Conservation (phyloP, 2,113 vertebrate genomes). For the Ceyx margarethae region DNA sequence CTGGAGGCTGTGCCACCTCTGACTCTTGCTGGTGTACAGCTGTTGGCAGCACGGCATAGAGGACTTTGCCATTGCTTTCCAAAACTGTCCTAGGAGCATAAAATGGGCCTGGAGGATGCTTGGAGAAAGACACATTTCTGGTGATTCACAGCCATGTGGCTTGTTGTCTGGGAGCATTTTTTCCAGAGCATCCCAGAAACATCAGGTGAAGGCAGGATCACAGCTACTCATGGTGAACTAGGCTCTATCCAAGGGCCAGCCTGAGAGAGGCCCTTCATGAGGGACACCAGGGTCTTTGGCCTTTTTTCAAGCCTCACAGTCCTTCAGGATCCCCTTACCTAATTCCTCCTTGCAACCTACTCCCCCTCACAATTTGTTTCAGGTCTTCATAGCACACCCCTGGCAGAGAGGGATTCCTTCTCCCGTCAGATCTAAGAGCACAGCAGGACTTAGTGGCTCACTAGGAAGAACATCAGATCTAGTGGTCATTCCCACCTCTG, state of each 20-base stretch:
- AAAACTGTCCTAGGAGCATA: not conserved
- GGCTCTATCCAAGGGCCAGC: not conserved
- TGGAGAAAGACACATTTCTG: not conserved
- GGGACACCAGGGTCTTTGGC: not conserved
- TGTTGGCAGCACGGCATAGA: not conserved
- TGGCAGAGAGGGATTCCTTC: not conserved
- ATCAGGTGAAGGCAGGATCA: fast-evolving
- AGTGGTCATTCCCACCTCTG: not conserved
- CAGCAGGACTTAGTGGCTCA: fast-evolving
- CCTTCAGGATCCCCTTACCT: not conserved
- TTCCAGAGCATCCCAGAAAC: not conserved
- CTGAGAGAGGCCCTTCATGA: not conserved
- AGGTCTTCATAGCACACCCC: not conserved
- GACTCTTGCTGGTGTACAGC: not conserved
- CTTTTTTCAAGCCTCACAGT: not conserved
- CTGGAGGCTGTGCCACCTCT: not conserved
- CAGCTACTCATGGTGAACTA: not conserved
- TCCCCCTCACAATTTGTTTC: not conserved
- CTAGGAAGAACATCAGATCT: not conserved
- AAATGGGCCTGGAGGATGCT: not conserved
- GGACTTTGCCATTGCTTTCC: not conserved
- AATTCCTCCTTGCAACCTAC: not conserved
- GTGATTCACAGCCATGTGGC: not conserved
- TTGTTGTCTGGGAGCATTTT: not conserved
- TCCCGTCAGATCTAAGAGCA: not conserved